These are phyloP conservation scores for Erebia aethiops DNA, from an alignment of 2,888 invertebrate genomes.

Conservation along the genomic window DNA sequence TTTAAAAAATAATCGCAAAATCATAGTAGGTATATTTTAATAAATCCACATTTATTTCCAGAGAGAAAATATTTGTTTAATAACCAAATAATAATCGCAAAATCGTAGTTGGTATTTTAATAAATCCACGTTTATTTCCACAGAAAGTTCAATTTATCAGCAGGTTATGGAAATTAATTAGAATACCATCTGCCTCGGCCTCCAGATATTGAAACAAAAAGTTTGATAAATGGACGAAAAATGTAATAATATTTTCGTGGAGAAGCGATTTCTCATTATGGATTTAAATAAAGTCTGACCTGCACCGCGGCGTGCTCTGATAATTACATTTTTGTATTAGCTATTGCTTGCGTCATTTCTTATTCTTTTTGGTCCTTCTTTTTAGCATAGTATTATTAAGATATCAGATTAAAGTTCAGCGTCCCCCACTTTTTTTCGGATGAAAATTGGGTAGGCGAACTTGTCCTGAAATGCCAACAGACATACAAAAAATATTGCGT, in stretches of 20 bases:
- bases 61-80: too few species aligned
- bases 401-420: too few species aligned
- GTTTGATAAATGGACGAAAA: slow-evolving; percentile 21
- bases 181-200: slow-evolving; percentile 16
- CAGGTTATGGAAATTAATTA: slow-evolving; percentile 22
- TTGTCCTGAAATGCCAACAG: too few species aligned
- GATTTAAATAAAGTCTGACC: slow-evolving; percentile 18
- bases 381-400: background rate
- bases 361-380: background rate
- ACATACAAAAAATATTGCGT: too few species aligned
- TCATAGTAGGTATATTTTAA: background rate
- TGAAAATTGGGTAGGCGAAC: too few species aligned
- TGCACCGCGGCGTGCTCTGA: background rate
- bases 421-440: too few species aligned
- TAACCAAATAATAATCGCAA: background rate
- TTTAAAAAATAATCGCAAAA: background rate
- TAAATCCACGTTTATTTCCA: slow-evolving; percentile 9
- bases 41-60: slow-evolving; percentile 11
- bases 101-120: background rate
- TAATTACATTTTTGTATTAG: background rate
- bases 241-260: slow-evolving; percentile 13
- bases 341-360: too few species aligned
- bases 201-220: slow-evolving; percentile 20
- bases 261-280: slow-evolving; percentile 18
- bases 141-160: slow-evolving; percentile 15